Evolutionary conservation across 2,888 invertebrate species (phyloP), one percentile per base, ranked within the genome.

Genomic region (Callosobruchus maculatus): DNA sequence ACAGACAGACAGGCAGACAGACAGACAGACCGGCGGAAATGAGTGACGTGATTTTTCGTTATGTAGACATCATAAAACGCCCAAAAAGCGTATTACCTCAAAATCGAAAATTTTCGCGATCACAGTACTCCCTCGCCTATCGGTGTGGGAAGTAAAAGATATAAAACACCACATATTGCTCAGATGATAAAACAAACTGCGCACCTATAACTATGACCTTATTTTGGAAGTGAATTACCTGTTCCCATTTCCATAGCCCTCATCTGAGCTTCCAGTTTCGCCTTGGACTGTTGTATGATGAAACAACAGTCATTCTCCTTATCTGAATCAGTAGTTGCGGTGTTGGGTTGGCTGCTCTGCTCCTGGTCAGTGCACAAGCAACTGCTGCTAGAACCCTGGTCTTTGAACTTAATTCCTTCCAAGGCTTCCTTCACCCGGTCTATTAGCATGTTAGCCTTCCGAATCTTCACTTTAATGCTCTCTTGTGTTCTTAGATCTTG

Each of bases 391-490:
- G 72, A 71, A 7, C 30, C 0, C 20, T 74, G 68, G 21, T 74
- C 73, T 20, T 78, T 79, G 30, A 73, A 74, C 67, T 78, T 80
- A 20, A 84, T 80, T 67, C 81, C 82, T n/a, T 77, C 73, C 70
- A 84, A 74, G 9, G 83, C 79, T n/a, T 76, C 76, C 71, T 81
- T 80, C 2, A 84, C 82, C 73, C 81, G 77, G 20, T 78, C 76
- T 20, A 84, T 81, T 22, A 84, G 74, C 67, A 76, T 67, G 72
- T 84, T 81, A 5, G 82, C 82, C 76, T 82, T 80, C 67, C 80
- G 71, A n/a, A 83, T 80, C 76, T 83, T 84, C 2, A 74, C 71
- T 73, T 77, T 78, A 67, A 82, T 78, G 9, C 75, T 22, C 1
- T 75, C 76, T 20, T 79, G 77, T 21, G 21, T 3, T 13, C 21